phyloP scores from a whole-genome alignment of 2,797 vertebrate genomes.

The Acomys russatus region DNA sequence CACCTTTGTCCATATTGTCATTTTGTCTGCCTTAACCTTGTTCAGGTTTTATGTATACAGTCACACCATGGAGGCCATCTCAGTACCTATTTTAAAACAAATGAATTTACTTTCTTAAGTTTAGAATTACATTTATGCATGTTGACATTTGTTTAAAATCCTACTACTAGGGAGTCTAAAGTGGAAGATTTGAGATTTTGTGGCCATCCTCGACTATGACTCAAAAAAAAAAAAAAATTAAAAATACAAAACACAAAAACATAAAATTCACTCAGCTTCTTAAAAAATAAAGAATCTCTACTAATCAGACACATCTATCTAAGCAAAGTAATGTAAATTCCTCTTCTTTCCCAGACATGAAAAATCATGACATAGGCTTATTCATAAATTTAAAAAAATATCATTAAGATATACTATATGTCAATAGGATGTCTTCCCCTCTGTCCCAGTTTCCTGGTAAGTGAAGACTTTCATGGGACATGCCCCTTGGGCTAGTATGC shows the following conservation, averaged over 20 bases:
- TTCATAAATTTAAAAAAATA: background rate
- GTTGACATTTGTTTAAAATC: background rate
- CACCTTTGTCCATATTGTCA: background rate
- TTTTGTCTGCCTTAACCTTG: background rate
- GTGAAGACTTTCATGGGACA: no score
- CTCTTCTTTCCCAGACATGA: background rate
- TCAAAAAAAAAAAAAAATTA: background rate
- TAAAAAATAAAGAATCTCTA: no score
- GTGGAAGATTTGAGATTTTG: background rate
- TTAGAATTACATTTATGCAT: background rate
- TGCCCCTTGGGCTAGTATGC: no score
- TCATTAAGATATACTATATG: background rate
- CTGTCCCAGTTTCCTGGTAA: no score
- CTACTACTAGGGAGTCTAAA: background rate
- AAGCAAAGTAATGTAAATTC: background rate
- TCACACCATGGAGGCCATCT: background rate
- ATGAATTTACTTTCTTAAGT: background rate
- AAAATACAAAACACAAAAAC: background rate
- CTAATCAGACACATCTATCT: no score
- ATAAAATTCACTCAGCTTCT: no score
- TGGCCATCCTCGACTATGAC: no score
- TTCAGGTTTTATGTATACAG: no score
- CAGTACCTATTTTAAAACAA: background rate
- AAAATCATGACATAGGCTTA: background rate
- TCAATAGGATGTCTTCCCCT: no score